Evolutionary conservation across 1,140 invertebrate species (phyloP), one percentile per base, ranked within the genome.

Genomic region (Drosophila willistoni): DNA sequence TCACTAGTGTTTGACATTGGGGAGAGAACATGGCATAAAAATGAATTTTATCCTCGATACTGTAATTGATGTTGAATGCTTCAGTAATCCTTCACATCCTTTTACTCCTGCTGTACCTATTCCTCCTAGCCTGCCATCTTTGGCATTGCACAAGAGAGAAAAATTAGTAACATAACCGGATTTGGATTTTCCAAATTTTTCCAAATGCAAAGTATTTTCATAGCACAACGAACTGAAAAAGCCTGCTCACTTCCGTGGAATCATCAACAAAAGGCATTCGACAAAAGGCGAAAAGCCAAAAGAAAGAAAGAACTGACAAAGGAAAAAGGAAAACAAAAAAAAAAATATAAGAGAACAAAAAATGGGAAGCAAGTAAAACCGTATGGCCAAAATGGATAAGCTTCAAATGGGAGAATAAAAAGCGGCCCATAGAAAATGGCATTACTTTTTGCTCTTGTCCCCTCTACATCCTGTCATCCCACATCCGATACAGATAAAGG

Each of bases 301-400:
- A 73, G 79, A 80, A 83, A 79, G 71, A 56, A 25, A 39, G 42
- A 29, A 42, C 55, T 55, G 67, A 73, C 82, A 81, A 73, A 60
- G 77, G 74, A 80, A 76, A 84, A 72, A 56, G 68, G 69, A 25
- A 29, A 55, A 29, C 57, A 19, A 17, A 61, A 22, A 29, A 6
- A 54, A 22, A 29, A 61, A 68, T 55, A 55, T 61, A 39, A 13
- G 9, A 36, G 34, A 36, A 36, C 34, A 71, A 60, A 41, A 74
- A 64, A 68, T 56, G 47, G 44, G 59, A 63, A 62, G 64, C 63
- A 72, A 44, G 70, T 62, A 77, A 71, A 87, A 87, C 66, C 83
- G 76, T 87, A 83, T 87, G 83, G 83, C 79, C 84, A 89, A 89
- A 87, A 89, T 83, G 83, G 80, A 87, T 87, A 87, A 89, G 83